Percentiles rank a stretch among this genome's conserved stretches.
Conservation (phyloP, 2,888 invertebrate species). For the Neoscelio sp. region DNA sequence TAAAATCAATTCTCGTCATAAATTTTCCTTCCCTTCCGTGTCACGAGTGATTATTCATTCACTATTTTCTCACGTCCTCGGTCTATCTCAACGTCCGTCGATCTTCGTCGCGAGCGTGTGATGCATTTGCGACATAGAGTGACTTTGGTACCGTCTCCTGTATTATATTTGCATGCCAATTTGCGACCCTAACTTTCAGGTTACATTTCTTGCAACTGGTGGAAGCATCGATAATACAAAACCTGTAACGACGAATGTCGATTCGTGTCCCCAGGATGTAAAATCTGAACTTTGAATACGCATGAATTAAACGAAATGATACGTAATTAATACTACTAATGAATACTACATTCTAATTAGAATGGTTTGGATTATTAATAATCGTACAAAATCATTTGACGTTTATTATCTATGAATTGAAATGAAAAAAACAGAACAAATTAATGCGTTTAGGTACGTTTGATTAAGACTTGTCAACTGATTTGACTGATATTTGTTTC, state of each 20-base stretch:
- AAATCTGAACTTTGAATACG: neutral
- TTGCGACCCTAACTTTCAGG: conserved; percentile 27
- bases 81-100: neutral
- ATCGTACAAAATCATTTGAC: too few species aligned
- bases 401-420: too few species aligned
- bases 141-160: neutral
- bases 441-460: too few species aligned
- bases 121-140: neutral
- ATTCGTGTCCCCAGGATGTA: too few species aligned
- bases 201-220: conserved; percentile 11
- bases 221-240: too few species aligned
- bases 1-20: neutral
- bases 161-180: neutral
- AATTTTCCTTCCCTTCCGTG: conserved; percentile 14
- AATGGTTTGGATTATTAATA: too few species aligned
- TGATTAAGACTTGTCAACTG: too few species aligned
- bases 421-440: too few species aligned
- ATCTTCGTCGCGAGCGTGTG: neutral
- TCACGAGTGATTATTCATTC: conserved; percentile 8
- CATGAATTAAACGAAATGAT: neutral
- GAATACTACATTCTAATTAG: too few species aligned
- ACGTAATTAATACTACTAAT: neutral
- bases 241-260: too few species aligned
- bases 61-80: conserved; percentile 4
- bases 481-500: too few species aligned